Evolutionary conservation across 1,140 invertebrate genomes (phyloP), one percentile per base, ranked within the genome.

Genomic region (Cardiocondyla obscurior): DNA sequence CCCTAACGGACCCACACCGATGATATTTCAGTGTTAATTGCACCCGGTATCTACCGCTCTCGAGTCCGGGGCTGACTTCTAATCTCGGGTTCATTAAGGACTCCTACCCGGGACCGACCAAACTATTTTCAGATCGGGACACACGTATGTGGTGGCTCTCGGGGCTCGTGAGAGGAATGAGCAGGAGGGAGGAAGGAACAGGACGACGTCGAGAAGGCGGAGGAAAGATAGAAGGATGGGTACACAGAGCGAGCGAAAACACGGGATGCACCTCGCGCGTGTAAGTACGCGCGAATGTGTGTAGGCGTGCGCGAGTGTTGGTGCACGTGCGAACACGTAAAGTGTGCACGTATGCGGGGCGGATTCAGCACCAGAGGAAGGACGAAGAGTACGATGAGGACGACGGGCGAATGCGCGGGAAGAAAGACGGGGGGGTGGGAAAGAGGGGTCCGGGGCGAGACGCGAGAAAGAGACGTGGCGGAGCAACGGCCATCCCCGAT

Each of bases 1-100:
- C 86, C 85, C 88, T 84, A 88, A 90, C 76, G 83, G 86, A 88
- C 82, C 85, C 85, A 88, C 87, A 87, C 88, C 82, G 91, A 92
- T 92, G 91, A 93, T 92, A 93, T 93, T 92, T 93, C 86, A 91
- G 91, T 90, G 90, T 93, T 93, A 93, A 93, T 93, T 93, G 89
- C 90, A 53, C 85, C 73, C 87, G 85, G 90, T 92, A 93, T 92
- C 91, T 90, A 88, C 84, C 82, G 88, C 72, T 84, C 84, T 84
- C 84, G 76, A 88, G 77, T 76, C 79, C 83, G 81, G 74, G 49
- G 74, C 87, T 86, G 82, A 91, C 89, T 90, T 89, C 92, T 93
- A 93, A 93, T 93, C 92, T 93, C 84, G 85, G 90, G 89, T 93
- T 93, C 92, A 93, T 93, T 93, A 93, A 88, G 88, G 85, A 79